Conservation (phyloP, 2,888 invertebrate genomes). For the Urechis unicinctus region DNA sequence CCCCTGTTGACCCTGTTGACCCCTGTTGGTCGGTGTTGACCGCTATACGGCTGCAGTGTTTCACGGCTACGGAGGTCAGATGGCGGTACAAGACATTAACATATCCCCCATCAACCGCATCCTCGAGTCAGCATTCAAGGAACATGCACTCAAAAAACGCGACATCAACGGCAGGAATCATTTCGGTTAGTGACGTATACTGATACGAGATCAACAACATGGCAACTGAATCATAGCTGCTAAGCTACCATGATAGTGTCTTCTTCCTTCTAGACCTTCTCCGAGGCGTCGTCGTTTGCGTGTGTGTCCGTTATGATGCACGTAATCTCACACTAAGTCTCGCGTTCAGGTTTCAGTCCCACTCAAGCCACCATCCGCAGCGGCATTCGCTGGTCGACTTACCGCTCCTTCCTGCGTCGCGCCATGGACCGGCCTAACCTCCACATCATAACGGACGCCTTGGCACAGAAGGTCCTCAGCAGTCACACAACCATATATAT, state of each 20-base stretch:
- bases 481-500: not conserved
- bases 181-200: conserved; percentile 16
- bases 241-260: too few relatives aligned
- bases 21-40: too few relatives aligned
- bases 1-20: too few relatives aligned
- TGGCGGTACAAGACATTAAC: conserved; percentile 18
- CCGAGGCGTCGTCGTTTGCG: too few relatives aligned
- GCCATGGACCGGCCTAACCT: conserved; percentile 20
- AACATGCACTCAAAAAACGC: conserved; percentile 19
- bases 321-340: too few relatives aligned
- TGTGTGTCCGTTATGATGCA: too few relatives aligned
- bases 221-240: too few relatives aligned
- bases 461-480: conserved; percentile 21
- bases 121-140: conserved; percentile 16
- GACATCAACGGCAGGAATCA: conserved; percentile 23
- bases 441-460: conserved; percentile 17
- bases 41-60: too few relatives aligned
- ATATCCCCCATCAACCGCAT: conserved; percentile 20
- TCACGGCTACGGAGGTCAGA: conserved; percentile 23
- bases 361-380: conserved; percentile 24
- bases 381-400: conserved; percentile 20
- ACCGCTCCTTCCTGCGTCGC: conserved; percentile 21
- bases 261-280: too few relatives aligned
- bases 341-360: conserved; percentile 12
- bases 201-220: not conserved